Evolutionary conservation across 2,888 invertebrate genomes (phyloP), one percentile per base, ranked within the genome.

Genomic region (Dione juno): DNA sequence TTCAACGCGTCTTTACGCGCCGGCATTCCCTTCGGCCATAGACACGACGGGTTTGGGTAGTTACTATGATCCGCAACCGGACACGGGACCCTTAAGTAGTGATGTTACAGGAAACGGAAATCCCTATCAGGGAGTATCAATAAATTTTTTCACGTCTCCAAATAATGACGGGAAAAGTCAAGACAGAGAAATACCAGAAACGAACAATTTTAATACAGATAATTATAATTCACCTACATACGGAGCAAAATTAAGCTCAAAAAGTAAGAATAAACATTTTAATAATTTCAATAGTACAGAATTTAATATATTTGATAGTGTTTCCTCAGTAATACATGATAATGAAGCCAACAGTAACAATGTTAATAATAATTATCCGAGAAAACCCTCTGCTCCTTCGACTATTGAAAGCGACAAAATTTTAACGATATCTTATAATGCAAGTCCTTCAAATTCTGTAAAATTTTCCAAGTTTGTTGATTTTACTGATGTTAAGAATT

Each of bases 391-490:
- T 13, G 50, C 35, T 1, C 53, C 69, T 66, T 41, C 61, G 2
- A 64, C 63, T 16, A 45, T 58, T n/a, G 69, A 74, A 35, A 63
- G 48, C 53, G 61, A 74, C 16, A 69, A 72, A 48, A 21, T 64
- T 50, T 64, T 71, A 83, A 86, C 71, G 75, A 21, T 68, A 7
- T 67, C 83, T 9, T 68, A 78, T 16, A 72, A 81, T 68, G 78
- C 74, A 21, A 80, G 80, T 70, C 70, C 78, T 21, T 59, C 71
- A 40, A 57, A 57, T 40, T 61, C 71, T 45, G 71, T 86, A 9
- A 88, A 89, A 73, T 91, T 87, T 79, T 88, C 84, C 13, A 88
- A 85, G 81, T 86, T 90, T 1, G 81, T 91, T 7, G 92, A 92
- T 79, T 93, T 90, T 74, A 90, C 90, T 1, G 88, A 88, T 71